phyloP scores from a whole-genome alignment of 2,888 invertebrate species.

The Sepiola atlantica region DNA sequence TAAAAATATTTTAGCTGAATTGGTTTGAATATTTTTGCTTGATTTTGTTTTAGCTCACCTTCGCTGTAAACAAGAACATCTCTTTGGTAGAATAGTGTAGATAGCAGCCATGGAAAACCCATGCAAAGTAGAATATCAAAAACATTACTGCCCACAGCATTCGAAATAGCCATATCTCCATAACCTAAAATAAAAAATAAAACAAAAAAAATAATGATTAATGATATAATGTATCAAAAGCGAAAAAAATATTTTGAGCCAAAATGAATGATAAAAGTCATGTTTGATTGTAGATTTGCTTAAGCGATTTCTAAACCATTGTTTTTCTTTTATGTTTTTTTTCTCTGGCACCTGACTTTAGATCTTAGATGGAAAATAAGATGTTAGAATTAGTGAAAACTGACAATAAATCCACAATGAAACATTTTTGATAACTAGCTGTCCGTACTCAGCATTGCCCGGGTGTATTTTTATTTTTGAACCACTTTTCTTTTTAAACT shows the following conservation, averaged over 20 bases:
- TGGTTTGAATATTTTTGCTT: background rate
- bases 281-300: no score
- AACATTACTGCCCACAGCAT: slow-evolving; percentile 74
- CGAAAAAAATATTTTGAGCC: no score
- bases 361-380: no score
- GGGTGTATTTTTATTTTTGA: no score
- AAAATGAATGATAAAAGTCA: no score
- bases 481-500: no score
- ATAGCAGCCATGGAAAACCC: slow-evolving; percentile 72
- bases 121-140: slow-evolving; percentile 74
- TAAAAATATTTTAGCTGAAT: background rate
- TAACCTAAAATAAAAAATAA: slow-evolving; percentile 56
- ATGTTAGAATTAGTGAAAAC: no score
- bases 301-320: background rate
- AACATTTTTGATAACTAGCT: no score
- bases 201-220: background rate
- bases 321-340: background rate
- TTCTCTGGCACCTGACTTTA: no score
- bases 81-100: slow-evolving; percentile 57
- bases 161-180: slow-evolving; percentile 74
- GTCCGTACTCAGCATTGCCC: no score
- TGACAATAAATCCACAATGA: no score
- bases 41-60: slow-evolving; percentile 59
- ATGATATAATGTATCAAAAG: background rate
- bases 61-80: slow-evolving; percentile 71